These are phyloP conservation scores for Hemistola chrysoprasaria DNA, from an alignment of 2,888 invertebrate species.

Conservation along the genomic window DNA sequence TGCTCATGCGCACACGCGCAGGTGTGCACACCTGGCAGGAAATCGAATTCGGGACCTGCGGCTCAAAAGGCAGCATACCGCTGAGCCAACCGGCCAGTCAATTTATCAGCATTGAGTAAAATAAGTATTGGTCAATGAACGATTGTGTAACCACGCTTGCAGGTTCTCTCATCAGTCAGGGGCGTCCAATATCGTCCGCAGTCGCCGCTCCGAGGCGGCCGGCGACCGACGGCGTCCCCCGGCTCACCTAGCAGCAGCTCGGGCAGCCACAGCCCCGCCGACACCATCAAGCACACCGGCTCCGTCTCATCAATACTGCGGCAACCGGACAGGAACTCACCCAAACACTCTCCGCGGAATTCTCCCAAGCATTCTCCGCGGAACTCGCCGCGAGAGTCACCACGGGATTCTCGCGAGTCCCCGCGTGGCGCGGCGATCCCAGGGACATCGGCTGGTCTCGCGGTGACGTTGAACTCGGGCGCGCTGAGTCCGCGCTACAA, in stretches of 20 bases:
- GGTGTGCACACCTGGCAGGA: no score
- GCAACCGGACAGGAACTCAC: constrained; percentile 62
- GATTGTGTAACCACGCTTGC: constrained; percentile 17
- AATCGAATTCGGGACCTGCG: no score
- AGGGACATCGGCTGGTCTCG: constrained; percentile 83
- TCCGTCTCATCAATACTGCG: constrained; percentile 73
- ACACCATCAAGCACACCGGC: constrained; percentile 85
- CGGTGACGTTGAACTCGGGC: constrained; percentile 81
- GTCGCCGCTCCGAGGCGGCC: constrained; percentile 70
- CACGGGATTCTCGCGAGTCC: constrained; percentile 38
- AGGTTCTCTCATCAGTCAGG: constrained; percentile 88
- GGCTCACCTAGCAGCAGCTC: constrained; percentile 94
- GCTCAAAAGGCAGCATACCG: no score
- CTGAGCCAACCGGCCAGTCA: no score
- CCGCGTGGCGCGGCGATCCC: constrained; percentile 72
- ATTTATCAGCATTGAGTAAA: no score
- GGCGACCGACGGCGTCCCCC: constrained; percentile 82
- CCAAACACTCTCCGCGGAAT: constrained; percentile 58
- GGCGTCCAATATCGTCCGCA: constrained; percentile 87
- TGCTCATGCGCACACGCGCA: no score
- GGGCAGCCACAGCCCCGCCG: constrained; percentile 90
- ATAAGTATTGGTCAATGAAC: no score
- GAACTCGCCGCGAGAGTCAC: constrained; percentile 57
- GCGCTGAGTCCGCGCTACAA: constrained; percentile 67
- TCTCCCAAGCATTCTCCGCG: constrained; percentile 62